phyloP scores from a whole-genome alignment of 2,113 vertebrate species.

The Brienomyrus brachyistius region DNA sequence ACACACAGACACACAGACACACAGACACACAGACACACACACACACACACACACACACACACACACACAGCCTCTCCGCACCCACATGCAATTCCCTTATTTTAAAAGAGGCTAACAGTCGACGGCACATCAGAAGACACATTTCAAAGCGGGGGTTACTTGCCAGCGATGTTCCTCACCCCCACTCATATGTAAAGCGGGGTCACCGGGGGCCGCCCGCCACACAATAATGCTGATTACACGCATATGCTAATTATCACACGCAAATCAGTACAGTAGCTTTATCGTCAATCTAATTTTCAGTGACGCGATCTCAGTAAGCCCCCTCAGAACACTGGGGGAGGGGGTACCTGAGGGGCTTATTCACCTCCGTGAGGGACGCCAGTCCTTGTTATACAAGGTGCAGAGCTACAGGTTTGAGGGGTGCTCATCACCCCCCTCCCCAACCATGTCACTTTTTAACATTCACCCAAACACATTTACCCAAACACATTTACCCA shows the following conservation, averaged over 20 bases:
- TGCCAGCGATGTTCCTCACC: slow-evolving; percentile 55
- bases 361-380: slow-evolving; percentile 23
- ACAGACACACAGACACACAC: neutral
- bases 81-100: slow-evolving; percentile 22
- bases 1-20: neutral
- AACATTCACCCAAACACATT: no score
- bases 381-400: neutral
- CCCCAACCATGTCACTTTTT: neutral
- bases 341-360: slow-evolving; percentile 30
- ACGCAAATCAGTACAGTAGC: slow-evolving; percentile 73
- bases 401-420: neutral
- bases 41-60: slow-evolving; percentile 13
- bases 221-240: slow-evolving; percentile 77
- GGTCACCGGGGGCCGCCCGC: slow-evolving; percentile 61
- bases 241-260: slow-evolving; percentile 76
- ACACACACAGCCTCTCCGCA: neutral
- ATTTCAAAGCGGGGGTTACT: slow-evolving; percentile 47
- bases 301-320: slow-evolving; percentile 41
- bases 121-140: slow-evolving; percentile 36
- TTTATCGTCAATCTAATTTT: slow-evolving; percentile 58
- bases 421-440: neutral
- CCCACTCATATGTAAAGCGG: slow-evolving; percentile 68
- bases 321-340: slow-evolving; percentile 40
- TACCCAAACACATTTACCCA: no score
- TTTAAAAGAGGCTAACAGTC: slow-evolving; percentile 20